Base-by-base conservation (phyloP, 2,797 vertebrate species). In the Gephyroberyx darwinii region DNA sequence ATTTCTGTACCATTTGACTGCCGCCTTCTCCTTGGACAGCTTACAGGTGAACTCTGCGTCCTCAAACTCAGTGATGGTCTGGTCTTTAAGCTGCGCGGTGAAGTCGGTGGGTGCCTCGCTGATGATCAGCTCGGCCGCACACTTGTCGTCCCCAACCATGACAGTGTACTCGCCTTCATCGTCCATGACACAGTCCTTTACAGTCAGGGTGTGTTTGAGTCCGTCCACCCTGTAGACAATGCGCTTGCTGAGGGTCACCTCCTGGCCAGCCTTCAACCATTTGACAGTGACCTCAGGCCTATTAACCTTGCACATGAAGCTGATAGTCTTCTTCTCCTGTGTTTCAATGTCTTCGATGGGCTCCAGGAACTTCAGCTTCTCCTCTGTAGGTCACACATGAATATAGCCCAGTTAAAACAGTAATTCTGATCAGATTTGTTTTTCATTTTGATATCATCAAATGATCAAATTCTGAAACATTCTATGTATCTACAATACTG, bases 21-120 rank as follows among this genome's bases (percentile, higher is more conserved):
- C 88, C 12, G 97, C 95, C 89, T 96, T 98, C 84, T 99, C 98
- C 84, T 98, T 98, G 80, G 95, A 96, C 73, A 99, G 91, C 77
- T 97, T 95, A 90, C 98, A 99, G 1, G 90, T 93, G 85, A 99
- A 99, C 89, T 96, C 92, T 0, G 97, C 98, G 3, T 99, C 97
- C 70, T 99, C 97, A 59, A 99, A 99, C 91, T 99, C 98, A 0
- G 95, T 98, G 87, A 98, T 94, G 0, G 97, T 99, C 91, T 98
- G 97, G 84, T 99, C 98, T 87, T 90, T 95, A 12, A 99, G 93
- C 83, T 95, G 95, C 1, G 95, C 91, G 0, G 93, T 92, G 88
- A 99, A 99, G 86, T 99, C 98, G 1, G 98, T 94, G 0, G 98
- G 98, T 0, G 98, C 98, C 88, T 99, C 98, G 35, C 96, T 96